A percentile compares a stretch with the other conserved stretches of the same genome.
Evolutionary conservation across 2,797 vertebrate species (phyloP).

Genomic region (Anisognathus igniventris): DNA sequence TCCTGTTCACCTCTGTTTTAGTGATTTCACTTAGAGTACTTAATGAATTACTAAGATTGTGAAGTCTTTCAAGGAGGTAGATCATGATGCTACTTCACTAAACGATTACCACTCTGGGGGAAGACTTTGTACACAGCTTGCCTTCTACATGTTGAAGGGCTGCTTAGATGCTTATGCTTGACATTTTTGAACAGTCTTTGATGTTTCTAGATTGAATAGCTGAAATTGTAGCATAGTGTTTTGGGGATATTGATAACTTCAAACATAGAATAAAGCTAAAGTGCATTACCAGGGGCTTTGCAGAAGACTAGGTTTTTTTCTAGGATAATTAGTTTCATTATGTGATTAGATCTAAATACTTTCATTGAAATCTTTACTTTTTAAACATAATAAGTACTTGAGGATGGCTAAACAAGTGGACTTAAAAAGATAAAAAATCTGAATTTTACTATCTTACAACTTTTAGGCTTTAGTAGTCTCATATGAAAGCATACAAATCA

Average conservation of each 20-base stretch:
- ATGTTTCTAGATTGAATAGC: neutral
- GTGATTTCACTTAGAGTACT: neutral
- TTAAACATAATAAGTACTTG: neutral
- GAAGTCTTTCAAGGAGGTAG: neutral
- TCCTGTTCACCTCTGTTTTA: neutral
- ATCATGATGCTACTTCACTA: accelerated
- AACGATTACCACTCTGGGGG: neutral
- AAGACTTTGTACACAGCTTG: neutral
- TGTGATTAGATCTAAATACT: neutral
- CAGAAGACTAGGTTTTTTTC: neutral
- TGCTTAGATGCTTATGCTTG: neutral
- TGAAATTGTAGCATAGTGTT: neutral
- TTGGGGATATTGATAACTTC: neutral
- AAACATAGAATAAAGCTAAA: neutral
- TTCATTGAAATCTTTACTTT: neutral
- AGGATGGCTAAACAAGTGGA: neutral
- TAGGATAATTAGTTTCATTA: neutral
- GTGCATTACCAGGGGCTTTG: neutral
- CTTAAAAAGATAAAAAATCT: neutral
- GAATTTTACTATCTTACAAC: neutral
- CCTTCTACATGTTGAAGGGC: neutral
- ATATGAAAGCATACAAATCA: neutral
- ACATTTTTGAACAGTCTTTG: neutral
- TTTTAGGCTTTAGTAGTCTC: neutral
- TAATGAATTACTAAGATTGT: neutral